phyloP scores from a whole-genome alignment of 1,140 invertebrate genomes.

The Gonatopus flavifemur region DNA sequence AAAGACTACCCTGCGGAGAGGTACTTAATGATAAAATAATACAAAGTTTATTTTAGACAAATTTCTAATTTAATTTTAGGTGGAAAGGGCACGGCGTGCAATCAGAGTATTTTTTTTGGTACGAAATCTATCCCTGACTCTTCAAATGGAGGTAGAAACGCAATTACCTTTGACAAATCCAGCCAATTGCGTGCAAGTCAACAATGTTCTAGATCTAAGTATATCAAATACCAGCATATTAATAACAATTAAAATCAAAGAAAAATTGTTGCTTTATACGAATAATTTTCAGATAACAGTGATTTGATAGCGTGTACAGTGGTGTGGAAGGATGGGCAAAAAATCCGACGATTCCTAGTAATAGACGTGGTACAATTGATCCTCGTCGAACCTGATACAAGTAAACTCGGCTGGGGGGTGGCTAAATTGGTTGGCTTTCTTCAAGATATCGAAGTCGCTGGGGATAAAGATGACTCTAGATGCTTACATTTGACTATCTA shows the following conservation, averaged over 20 bases:
- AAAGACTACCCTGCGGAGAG: constrained; percentile 93
- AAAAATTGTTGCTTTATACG: neutral
- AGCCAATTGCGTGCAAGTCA: constrained; percentile 85
- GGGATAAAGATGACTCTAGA: constrained; percentile 95
- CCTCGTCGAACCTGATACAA: constrained; percentile 92
- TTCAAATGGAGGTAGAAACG: constrained; percentile 81
- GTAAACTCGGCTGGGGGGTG: constrained; percentile 93
- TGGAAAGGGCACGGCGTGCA: constrained; percentile 88
- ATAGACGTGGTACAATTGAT: constrained; percentile 94
- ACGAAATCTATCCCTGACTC: constrained; percentile 77
- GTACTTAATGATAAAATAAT: constrained; percentile 51
- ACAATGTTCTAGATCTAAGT: constrained; percentile 93
- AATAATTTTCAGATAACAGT: constrained; percentile 78
- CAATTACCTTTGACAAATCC: constrained; percentile 91
- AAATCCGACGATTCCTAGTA: constrained; percentile 89
- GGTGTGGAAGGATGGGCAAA: constrained; percentile 83
- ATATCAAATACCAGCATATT: constrained; percentile 26
- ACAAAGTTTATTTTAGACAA: neutral
- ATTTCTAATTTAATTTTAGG: constrained; percentile 57
- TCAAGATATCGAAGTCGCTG: constrained; percentile 79
- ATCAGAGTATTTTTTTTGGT: constrained; percentile 95
- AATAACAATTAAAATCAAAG: neutral
- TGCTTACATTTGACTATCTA: constrained; percentile 94
- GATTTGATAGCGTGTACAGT: constrained; percentile 97
- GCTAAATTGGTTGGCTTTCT: constrained; percentile 90